Percentiles rank a stretch among this genome's conserved stretches.
These are phyloP conservation scores for Microctenopoma stevenorrisi DNA, from an alignment of 2,797 vertebrate species.

Conservation along the genomic window DNA sequence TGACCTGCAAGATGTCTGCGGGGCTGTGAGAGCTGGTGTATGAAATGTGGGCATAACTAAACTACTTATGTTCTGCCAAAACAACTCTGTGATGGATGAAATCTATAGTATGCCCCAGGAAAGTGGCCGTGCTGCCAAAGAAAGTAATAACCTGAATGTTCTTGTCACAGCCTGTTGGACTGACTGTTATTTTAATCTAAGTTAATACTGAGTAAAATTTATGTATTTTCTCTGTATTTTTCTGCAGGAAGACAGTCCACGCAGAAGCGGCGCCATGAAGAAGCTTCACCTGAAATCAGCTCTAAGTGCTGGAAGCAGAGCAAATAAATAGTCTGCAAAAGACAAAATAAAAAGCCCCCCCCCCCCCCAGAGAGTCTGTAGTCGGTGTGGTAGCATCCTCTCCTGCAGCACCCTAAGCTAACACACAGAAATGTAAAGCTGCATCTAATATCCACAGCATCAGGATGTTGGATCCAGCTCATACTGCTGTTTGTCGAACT, in stretches of 20 bases:
- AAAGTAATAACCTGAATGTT: not conserved
- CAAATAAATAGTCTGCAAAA: slow-evolving; percentile 75
- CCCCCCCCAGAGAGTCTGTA: not conserved
- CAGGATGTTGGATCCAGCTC: not conserved
- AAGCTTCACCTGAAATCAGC: slow-evolving; percentile 74
- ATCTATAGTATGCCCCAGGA: not conserved
- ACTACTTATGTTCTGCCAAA: not conserved
- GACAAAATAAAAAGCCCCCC: not conserved
- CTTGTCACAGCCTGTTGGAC: not conserved
- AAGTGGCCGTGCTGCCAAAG: not conserved
- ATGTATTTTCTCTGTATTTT: not conserved
- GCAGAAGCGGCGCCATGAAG: slow-evolving; percentile 87
- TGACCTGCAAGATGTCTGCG: not conserved
- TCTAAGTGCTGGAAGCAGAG: slow-evolving; percentile 87
- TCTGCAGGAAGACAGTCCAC: slow-evolving; percentile 77
- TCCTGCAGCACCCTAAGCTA: slow-evolving; percentile 7
- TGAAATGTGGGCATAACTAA: not conserved
- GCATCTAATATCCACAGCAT: not conserved
- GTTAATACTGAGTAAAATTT: not conserved
- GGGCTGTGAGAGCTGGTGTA: not conserved
- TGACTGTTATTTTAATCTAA: not conserved
- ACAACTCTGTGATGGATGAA: not conserved
- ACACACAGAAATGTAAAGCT: slow-evolving; percentile 1
- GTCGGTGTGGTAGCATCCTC: not conserved
- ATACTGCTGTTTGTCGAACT: not conserved